Evolutionary conservation across 2,113 vertebrate species (phyloP).

Genomic region (Dolichotis patagonum): DNA sequence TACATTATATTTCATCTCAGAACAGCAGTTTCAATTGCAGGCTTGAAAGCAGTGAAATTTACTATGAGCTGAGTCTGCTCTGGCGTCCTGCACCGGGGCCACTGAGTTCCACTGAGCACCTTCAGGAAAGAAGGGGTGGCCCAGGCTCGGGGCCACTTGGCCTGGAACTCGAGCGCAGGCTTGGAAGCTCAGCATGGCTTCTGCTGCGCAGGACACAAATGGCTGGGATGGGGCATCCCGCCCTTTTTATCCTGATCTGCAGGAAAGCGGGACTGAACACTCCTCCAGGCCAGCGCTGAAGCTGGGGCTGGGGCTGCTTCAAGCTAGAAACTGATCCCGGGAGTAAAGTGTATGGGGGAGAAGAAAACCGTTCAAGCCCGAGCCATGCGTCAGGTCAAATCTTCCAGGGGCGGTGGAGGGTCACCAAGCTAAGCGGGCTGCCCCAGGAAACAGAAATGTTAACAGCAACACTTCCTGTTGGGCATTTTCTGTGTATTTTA

Average conservation of each 20-base stretch:
- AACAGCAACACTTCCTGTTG: neutral
- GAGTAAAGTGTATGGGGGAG: neutral
- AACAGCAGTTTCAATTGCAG: neutral
- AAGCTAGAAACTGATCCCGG: neutral
- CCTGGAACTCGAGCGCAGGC: neutral
- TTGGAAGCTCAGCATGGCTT: neutral
- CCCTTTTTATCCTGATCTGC: neutral
- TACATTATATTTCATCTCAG: neutral
- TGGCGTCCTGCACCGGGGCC: neutral
- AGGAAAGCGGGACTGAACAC: neutral
- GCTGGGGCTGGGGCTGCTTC: neutral
- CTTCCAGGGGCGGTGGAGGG: neutral
- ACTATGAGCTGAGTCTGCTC: neutral
- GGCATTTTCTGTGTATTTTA: neutral
- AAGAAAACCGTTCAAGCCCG: neutral
- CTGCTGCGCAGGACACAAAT: neutral
- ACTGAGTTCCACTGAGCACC: neutral
- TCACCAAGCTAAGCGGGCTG: neutral
- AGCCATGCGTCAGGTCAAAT: neutral
- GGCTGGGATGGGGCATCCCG: too few species aligned
- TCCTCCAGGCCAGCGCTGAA: neutral
- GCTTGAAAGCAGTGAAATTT: neutral
- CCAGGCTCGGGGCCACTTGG: fast-evolving
- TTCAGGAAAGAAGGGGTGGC: neutral
- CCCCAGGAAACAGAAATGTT: neutral